Conservation (phyloP, 2,888 invertebrate genomes). For the Heliconius charithonia region DNA sequence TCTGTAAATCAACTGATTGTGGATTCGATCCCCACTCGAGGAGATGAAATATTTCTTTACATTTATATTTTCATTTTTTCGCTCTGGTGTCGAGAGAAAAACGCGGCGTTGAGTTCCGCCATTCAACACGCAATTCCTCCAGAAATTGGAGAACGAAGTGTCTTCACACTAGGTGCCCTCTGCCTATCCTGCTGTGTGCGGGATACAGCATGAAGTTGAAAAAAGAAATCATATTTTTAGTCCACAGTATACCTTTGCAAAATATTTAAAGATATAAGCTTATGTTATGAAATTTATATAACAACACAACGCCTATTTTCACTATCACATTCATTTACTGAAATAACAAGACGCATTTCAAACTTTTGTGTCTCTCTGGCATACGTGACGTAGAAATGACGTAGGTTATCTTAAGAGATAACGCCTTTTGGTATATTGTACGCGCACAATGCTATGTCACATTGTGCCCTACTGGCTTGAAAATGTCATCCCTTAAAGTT, state of each 20-base stretch:
- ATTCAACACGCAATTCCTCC: no score
- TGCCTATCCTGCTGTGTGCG: no score
- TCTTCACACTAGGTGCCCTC: no score
- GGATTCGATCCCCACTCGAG: no score
- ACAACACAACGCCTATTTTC: constrained; percentile 7
- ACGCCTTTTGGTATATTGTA: constrained; percentile 23
- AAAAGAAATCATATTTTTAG: not conserved
- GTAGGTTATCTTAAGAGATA: constrained; percentile 38
- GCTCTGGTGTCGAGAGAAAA: no score
- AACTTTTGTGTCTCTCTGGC: constrained; percentile 16
- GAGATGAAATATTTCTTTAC: no score
- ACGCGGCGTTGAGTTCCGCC: no score
- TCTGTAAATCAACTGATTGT: no score
- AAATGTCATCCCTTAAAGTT: constrained; percentile 11
- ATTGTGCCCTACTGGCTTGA: constrained; percentile 3
- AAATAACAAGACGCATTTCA: constrained; percentile 32
- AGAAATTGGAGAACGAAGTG: no score
- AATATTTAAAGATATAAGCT: not conserved
- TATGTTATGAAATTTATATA: not conserved
- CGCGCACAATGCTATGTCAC: constrained; percentile 17
- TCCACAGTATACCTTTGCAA: not conserved
- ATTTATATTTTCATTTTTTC: no score
- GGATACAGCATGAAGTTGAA: no score
- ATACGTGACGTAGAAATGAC: constrained; percentile 34
- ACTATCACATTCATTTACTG: constrained; percentile 10